Base-by-base conservation (phyloP, 2,797 vertebrate species). In the Sebastes melanostomus region DNA sequence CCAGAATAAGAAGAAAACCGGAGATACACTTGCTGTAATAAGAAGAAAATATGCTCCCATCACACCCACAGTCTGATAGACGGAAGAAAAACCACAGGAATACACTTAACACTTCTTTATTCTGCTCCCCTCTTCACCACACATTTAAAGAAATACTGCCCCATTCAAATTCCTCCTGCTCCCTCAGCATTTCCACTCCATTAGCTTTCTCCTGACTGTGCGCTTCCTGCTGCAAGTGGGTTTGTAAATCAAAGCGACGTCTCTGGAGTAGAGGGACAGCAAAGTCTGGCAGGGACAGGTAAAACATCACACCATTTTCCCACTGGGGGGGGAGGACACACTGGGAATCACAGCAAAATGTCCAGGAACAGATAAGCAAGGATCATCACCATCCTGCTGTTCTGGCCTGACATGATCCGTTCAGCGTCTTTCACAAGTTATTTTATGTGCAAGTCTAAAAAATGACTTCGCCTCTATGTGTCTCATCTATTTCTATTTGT, bases 151-250 rank as follows among this genome's bases (percentile, higher is more conserved):
- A 90, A 92, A 81, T 74, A 84, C 67, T 25, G 66, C 61, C 78
- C 76, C 58, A 73, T 74, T 84, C 76, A 77, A 68, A 82, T 87
- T 85, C 84, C 56, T 66, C 54, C 62, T 82, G 84, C 90, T 77
- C 77, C 65, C 84, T 93, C 89, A 90, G 92, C 90, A 86, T 91
- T 95, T 93, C 80, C 83, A 85, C 88, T 60, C 87, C 89, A 93
- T 93, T 93, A 89, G 83, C 69, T 88, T 91, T 89, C 70, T 76
- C 87, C 92, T 93, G 91, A 92, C 92, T 89, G 34, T 13, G 82
- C 89, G 89, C 75, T 89, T 91, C 86, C 82, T 78, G 84, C 66
- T 80, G 66, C 36, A 58, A 59, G 69, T 66, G 46, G 80, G 77
- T 90, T 82, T 91, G 90, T 91, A 91, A 90, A 92, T 93, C 89